Base-by-base conservation (phyloP, 2,113 vertebrate genomes). In the Pipa parva region DNA sequence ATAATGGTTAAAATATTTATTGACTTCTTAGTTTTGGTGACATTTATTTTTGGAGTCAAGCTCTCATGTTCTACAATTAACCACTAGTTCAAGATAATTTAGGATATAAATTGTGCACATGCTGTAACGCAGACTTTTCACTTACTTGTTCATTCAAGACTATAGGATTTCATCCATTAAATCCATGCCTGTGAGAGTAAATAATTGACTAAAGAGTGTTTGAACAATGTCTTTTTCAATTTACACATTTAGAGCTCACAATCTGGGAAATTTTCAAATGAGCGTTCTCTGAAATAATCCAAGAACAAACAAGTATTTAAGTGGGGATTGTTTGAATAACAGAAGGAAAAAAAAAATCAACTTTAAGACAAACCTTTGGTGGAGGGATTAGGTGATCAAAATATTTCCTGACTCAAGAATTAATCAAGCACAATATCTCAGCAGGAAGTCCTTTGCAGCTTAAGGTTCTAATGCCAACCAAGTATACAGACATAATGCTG, bases 391-490 rank as follows among this genome's bases (percentile, higher is more conserved):
- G 46, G 71, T 10, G 22, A 29, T 36, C 56, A 22, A 59, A 51
- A 39, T 54, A 21, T 55, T 74, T 78, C 71, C 74, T 64, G 57
- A 66, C 26, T 28, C 59, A 28, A 72, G 63, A 71, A 56, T 73
- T 58, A 76, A 75, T 67, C 55, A 70, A 48, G 28, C 5, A 56
- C 66, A 72, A 54, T 72, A 63, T 27, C 76, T 65, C 48, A 71
- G 63, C 58, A 67, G 26, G 57, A 20, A 45, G 63, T 11, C 27
- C 72, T 48, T 21, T 55, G 22, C 66, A 63, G 46, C 22, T 2
- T 11, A 45, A 27, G 57, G 48, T 57, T 60, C 15, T 71, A 75
- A 74, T 63, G 71, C 67, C 50, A 48, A 68, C 68, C 54, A 1
- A 28, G 54, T 58, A 73, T 42, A 37, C 71, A 62, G 66, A 56